These are phyloP conservation scores for Mermis nigrescens DNA, from an alignment of 2,888 invertebrate genomes.

Conservation along the genomic window DNA sequence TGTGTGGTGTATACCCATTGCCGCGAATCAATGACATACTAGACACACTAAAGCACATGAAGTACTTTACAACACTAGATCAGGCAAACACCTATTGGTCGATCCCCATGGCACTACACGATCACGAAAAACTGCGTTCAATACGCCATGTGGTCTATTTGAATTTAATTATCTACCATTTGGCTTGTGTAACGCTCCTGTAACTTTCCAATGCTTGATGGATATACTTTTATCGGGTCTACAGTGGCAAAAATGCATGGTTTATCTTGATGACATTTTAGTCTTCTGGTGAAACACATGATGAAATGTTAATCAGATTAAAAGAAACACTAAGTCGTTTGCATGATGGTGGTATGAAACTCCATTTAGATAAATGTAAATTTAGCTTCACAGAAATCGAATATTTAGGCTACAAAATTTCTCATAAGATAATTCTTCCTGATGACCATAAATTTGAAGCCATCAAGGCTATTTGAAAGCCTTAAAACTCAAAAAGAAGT, in stretches of 20 bases:
- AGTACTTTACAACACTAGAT: slow-evolving; percentile 14
- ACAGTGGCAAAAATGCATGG: slow-evolving; percentile 16
- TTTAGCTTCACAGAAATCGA: not conserved
- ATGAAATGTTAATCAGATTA: slow-evolving; percentile 15
- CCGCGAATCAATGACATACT: not conserved
- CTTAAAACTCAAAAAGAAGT: slow-evolving; percentile 17
- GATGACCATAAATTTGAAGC: slow-evolving; percentile 8
- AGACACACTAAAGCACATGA: slow-evolving; percentile 6
- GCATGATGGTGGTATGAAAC: slow-evolving; percentile 13
- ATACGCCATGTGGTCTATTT: slow-evolving; percentile 15
- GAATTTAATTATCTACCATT: slow-evolving; percentile 16
- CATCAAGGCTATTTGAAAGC: slow-evolving; percentile 21
- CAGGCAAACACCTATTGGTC: slow-evolving; percentile 14
- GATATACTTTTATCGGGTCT: slow-evolving; percentile 15
- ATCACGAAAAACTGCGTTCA: slow-evolving; percentile 19
- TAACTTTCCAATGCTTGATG: slow-evolving; percentile 20
- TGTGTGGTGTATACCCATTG: not conserved
- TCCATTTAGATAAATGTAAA: slow-evolving; percentile 13
- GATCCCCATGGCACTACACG: slow-evolving; percentile 13
- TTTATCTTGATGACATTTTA: slow-evolving; percentile 21
- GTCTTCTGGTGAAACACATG: slow-evolving; percentile 11
- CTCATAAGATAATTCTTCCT: not conserved
- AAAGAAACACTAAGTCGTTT: slow-evolving; percentile 14
- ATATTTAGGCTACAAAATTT: not conserved
- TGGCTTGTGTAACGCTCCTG: slow-evolving; percentile 15